phyloP scores from a whole-genome alignment of 1,140 invertebrate genomes.

The Drosophila jambulina region DNA sequence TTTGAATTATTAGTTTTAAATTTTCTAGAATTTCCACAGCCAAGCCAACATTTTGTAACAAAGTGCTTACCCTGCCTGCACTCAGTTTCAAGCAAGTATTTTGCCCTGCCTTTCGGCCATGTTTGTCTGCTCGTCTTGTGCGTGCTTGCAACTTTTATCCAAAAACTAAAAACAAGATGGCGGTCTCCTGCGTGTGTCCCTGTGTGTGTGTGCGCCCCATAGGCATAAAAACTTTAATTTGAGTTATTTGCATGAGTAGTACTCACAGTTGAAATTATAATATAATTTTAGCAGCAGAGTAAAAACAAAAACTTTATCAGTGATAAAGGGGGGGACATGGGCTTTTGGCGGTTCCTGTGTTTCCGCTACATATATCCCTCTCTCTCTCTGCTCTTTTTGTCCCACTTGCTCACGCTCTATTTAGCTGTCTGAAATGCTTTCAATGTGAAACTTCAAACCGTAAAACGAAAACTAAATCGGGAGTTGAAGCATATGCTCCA shows the following conservation, averaged over 20 bases:
- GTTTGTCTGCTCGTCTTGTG: slow-evolving; percentile 47
- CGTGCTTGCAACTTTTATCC: slow-evolving; percentile 65
- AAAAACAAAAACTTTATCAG: slow-evolving; percentile 73
- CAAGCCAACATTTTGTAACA: neutral
- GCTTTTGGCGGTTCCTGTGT: slow-evolving; percentile 2
- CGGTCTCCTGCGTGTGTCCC: slow-evolving; percentile 25
- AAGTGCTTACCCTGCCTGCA: neutral
- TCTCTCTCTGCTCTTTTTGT: slow-evolving; percentile 1
- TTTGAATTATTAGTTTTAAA: too few species aligned
- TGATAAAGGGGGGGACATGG: slow-evolving; percentile 50
- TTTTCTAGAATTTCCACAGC: too few species aligned
- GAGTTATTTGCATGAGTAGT: slow-evolving; percentile 73
- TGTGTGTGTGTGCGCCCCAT: slow-evolving; percentile 49
- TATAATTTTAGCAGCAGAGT: slow-evolving; percentile 64
- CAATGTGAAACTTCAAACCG: slow-evolving; percentile 65
- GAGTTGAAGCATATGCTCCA: slow-evolving; percentile 55
- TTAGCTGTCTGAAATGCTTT: slow-evolving; percentile 64
- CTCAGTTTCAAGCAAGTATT: slow-evolving; percentile 15
- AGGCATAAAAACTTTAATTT: slow-evolving; percentile 79
- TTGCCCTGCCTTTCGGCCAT: slow-evolving; percentile 22
- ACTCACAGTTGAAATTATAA: slow-evolving; percentile 70
- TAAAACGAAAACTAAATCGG: slow-evolving; percentile 68
- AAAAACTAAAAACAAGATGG: slow-evolving; percentile 75
- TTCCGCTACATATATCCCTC: slow-evolving; percentile 1
- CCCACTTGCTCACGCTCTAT: slow-evolving; percentile 36